A percentile compares a stretch with the other conserved stretches of the same genome.
These are phyloP conservation scores for Heliothis subflexa DNA, from an alignment of 1,140 invertebrate species.

Conservation along the genomic window DNA sequence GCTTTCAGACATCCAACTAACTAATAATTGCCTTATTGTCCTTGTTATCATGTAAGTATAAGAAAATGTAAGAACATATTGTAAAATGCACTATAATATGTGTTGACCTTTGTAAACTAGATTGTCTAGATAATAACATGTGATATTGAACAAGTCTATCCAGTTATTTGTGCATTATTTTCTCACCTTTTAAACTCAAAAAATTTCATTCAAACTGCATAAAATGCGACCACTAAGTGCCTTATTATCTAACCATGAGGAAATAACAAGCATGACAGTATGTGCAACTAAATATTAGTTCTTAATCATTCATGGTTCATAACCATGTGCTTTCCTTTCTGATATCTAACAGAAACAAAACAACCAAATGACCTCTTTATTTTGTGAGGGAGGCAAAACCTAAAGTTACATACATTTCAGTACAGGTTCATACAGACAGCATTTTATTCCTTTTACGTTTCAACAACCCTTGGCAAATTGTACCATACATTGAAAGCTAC, in stretches of 20 bases:
- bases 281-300: neutral
- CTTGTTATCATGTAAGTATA: slow-evolving; percentile 1
- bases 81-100: neutral
- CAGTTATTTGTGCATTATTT: neutral
- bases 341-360: neutral
- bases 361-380: neutral
- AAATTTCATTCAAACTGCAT: too few relatives aligned
- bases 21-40: neutral
- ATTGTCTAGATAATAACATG: slow-evolving; percentile 19
- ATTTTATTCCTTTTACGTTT: too few relatives aligned
- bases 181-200: neutral
- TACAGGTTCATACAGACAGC: neutral
- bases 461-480: too few relatives aligned
- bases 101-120: slow-evolving; percentile 26
- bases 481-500: too few relatives aligned
- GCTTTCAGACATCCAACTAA: neutral
- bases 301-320: too few relatives aligned
- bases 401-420: neutral
- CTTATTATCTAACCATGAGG: neutral
- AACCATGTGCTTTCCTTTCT: neutral
- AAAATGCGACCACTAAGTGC: neutral
- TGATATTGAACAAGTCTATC: neutral
- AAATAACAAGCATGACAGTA: neutral
- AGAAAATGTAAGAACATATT: neutral
- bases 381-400: neutral